Evolutionary conservation across 2,797 vertebrate genomes (phyloP).

Genomic region (Psittacula derbiana): DNA sequence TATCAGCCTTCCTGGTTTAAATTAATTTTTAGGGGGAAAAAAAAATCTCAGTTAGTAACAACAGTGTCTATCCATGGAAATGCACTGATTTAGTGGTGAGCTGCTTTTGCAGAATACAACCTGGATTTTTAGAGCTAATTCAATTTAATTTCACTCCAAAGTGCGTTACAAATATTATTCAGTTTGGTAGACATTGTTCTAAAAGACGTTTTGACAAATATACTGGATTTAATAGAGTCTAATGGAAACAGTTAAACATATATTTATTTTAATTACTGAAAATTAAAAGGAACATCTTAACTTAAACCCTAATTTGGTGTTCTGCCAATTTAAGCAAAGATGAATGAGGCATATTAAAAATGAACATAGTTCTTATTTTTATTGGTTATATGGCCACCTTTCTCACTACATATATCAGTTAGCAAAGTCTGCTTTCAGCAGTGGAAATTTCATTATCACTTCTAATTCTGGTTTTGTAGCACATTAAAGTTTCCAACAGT

Average conservation of each 20-base stretch:
- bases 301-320: slow-evolving; percentile 52
- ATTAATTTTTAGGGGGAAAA: neutral
- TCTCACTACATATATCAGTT: slow-evolving; percentile 77
- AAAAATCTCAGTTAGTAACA: neutral
- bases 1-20: neutral
- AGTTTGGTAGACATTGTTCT: neutral
- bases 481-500: slow-evolving; percentile 77
- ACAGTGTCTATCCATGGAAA: neutral
- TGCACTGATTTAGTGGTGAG: neutral
- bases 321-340: slow-evolving; percentile 57
- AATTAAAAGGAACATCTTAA: slow-evolving; percentile 43
- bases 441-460: slow-evolving; percentile 81
- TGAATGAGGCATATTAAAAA: slow-evolving; percentile 58
- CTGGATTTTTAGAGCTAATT: neutral
- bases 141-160: neutral
- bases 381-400: slow-evolving; percentile 63
- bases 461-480: slow-evolving; percentile 79
- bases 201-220: neutral
- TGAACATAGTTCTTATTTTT: slow-evolving; percentile 57
- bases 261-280: slow-evolving; percentile 56
- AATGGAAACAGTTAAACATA: neutral
- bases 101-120: neutral
- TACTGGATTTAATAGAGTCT: neutral
- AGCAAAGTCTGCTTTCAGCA: slow-evolving; percentile 71
- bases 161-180: neutral